A percentile compares a stretch with the other conserved stretches of the same genome.
phyloP scores from a whole-genome alignment of 2,113 vertebrate genomes.

The Anoura caudifer region DNA sequence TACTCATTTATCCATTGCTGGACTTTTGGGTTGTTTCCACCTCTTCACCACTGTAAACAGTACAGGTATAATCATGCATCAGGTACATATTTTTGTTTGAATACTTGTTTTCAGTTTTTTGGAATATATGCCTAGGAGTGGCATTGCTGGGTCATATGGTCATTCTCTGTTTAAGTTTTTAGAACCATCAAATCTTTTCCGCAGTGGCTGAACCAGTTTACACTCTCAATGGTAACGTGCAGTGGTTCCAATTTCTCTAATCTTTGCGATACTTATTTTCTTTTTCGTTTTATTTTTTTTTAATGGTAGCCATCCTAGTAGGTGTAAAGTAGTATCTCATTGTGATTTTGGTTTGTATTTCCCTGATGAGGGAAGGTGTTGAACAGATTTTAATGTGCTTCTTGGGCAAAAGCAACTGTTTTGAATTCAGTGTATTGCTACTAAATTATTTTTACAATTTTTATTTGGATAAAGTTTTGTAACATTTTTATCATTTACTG shows the following conservation, averaged over 20 bases:
- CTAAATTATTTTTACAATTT: not conserved
- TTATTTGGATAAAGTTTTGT: not conserved
- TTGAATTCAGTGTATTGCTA: conserved; percentile 9
- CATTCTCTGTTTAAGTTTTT: not conserved
- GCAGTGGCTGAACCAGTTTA: not conserved
- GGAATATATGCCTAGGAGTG: not conserved
- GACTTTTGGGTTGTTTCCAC: not conserved
- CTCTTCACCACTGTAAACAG: not conserved
- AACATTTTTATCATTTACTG: conserved; percentile 8
- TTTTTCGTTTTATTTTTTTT: not conserved
- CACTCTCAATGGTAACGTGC: not conserved
- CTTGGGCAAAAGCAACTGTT: not conserved
- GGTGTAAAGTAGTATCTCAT: not conserved
- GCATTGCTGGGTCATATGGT: not conserved
- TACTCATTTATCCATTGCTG: not conserved
- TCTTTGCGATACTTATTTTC: not conserved
- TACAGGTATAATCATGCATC: not conserved
- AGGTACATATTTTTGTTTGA: not conserved
- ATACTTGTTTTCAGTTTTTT: not conserved
- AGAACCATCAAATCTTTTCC: not conserved
- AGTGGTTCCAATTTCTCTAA: not conserved
- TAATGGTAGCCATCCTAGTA: not conserved
- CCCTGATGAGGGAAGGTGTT: not conserved
- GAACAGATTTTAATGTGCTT: not conserved
- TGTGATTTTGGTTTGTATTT: conserved; percentile 26